Evolutionary conservation across 1,140 invertebrate genomes (phyloP).

Genomic region (Bombyx mandarina): DNA sequence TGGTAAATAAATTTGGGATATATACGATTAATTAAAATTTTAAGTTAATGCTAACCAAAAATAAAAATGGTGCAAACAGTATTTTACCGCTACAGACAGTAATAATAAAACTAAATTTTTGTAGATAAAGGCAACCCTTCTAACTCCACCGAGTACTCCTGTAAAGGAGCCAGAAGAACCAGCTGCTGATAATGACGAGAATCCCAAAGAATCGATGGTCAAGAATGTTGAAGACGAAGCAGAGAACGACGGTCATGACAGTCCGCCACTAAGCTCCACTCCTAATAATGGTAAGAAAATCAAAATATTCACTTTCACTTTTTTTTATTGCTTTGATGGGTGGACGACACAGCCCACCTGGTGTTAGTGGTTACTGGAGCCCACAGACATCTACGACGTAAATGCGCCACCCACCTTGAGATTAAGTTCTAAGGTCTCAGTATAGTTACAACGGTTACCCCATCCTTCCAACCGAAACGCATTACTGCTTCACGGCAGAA

Average conservation of each 20-base stretch:
- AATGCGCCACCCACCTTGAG: too few species aligned
- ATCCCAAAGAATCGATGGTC: constrained; percentile 24
- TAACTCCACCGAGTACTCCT: constrained; percentile 44
- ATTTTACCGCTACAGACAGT: neutral
- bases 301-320: neutral
- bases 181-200: constrained; percentile 19
- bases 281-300: constrained; percentile 37
- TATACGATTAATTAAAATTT: too few species aligned
- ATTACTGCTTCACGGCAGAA: too few species aligned
- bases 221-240: constrained; percentile 36
- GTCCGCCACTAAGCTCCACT: constrained; percentile 54
- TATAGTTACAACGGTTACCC: too few species aligned
- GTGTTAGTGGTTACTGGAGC: too few species aligned
- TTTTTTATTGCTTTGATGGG: neutral
- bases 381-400: too few species aligned
- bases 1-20: constrained; percentile 27
- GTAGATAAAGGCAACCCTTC: constrained; percentile 39
- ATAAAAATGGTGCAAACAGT: neutral
- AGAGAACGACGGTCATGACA: constrained; percentile 30
- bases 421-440: too few species aligned
- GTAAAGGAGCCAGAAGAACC: constrained; percentile 29
- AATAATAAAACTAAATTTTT: neutral
- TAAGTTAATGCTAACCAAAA: neutral
- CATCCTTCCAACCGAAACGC: too few species aligned
- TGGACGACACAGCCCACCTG: too few species aligned